A percentile compares a stretch with the other conserved stretches of the same genome.
phyloP scores from a whole-genome alignment of 2,113 vertebrate species.

The Proterorhinus semilunaris region DNA sequence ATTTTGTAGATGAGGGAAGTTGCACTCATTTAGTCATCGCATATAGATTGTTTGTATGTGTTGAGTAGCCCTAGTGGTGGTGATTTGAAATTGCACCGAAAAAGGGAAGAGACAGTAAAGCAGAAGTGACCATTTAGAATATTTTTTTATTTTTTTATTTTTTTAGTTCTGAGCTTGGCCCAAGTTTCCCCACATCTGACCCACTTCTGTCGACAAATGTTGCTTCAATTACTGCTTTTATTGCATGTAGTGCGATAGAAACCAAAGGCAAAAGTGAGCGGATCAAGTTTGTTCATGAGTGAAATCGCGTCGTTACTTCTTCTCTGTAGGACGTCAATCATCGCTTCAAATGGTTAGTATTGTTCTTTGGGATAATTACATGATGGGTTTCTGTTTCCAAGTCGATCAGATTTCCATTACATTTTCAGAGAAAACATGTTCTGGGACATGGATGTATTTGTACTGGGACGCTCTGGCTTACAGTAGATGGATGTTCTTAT shows the following conservation, averaged over 20 bases:
- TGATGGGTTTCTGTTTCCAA: background rate
- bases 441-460: background rate
- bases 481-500: too few relatives aligned
- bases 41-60: too few relatives aligned
- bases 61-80: background rate
- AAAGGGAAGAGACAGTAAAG: background rate
- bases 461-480: background rate
- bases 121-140: too few relatives aligned
- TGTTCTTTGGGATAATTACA: background rate
- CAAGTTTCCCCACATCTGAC: background rate
- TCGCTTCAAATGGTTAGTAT: background rate
- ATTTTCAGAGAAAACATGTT: background rate
- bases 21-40: constrained; percentile 3
- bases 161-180: background rate
- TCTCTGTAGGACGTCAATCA: background rate
- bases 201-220: background rate
- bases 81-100: background rate
- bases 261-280: background rate
- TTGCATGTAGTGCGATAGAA: too few relatives aligned
- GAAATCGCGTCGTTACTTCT: background rate
- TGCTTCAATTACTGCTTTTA: too few relatives aligned
- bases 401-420: background rate
- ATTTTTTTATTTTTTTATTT: accelerated
- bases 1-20: constrained; percentile 34
- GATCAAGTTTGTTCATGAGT: background rate